Base-by-base conservation (phyloP, 2,888 invertebrate genomes). In the Agrotis clavis region DNA sequence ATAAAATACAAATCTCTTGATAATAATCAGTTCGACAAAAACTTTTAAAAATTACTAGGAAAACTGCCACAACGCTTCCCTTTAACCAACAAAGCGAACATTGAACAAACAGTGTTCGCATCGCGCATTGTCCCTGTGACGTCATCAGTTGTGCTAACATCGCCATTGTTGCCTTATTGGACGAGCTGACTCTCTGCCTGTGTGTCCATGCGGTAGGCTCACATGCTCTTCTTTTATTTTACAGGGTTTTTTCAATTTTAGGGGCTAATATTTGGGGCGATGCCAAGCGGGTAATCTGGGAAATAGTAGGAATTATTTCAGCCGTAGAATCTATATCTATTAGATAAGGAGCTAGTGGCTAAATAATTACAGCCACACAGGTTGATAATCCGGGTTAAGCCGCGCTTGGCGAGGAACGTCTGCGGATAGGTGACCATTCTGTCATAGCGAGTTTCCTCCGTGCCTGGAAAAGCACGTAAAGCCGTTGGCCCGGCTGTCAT, bases 131-230 rank as follows among this genome's bases (percentile, higher is more conserved):
- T 88, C 68, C 73, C 41, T 7, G 25, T 81, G 79, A 85, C 76
- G 81, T 87, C 87, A 89, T 90, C 89, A 86, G 89, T 83, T 87
- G 71, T 83, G 71, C 82, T 80, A 89, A 89, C 90, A 89, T 45
- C n/a, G 35, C 79, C 65, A 78, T 88, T 89, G 88, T 87, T 87
- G 45, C 61, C 47, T 67, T 77, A 73, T 81, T 80, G 83, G 83
- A 76, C 75, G 70, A 74, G 67, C 65, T 41, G 63, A 35, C 14
- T 57, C 13, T 65, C 54, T 16, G 47, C 25, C 13, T 48, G 61
- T 76, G 47, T 67, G 50, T n/a, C 19, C 19, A 57, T 72, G 79
- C 47, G 80, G 80, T 82, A 79, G 59, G 51, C 56, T 82, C n/a
- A 47, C 21, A 69, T 67, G 41, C 54, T 67, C 76, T 61, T 9